Base-by-base conservation (phyloP, 2,888 invertebrate species). In the Mechanitis mazaeus region DNA sequence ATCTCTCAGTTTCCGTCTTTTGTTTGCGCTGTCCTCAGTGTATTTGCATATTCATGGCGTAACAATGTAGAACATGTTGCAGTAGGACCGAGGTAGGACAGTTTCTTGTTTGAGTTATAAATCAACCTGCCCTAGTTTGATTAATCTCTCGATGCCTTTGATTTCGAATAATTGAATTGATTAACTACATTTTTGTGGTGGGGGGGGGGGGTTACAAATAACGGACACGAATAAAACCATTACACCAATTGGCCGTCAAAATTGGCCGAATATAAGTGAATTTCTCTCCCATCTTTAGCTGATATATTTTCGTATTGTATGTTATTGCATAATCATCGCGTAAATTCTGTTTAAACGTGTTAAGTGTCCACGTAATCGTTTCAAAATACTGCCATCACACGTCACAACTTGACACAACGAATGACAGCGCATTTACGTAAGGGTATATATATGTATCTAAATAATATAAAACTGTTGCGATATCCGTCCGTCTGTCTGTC, bases 91-190 rank as follows among this genome's bases (percentile, higher is more conserved):
- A 85, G 85, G 85, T 83, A 86, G 84, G 85, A 86, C 83, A 82
- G 85, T 86, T 87, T 86, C 84, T 85, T 81, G 82, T 84, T 85
- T 78, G 76, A 83, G 79, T 80, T 84, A 81, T 87, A 86, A 89
- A 85, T 87, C 84, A 85, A 83, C 85, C 78, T 80, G 86, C 82
- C 83, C 85, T 76, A 84, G 85, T 83, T 87, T 84, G 84, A 87
- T 85, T 83, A 84, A 77, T 75, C 79, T 83, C 78, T 81, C 74
- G 77, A 79, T 78, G 76, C 75, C 71, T 72, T 80, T 79, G 82
- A 81, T 87, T 87, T 87, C 85, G 78, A 85, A 83, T 78, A 70
- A 69, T 70, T 63, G 70, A 73, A 76, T 87, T 85, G 81, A 82
- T 81, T 84, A 86, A 87, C 20, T 20, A 20, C 20, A 20, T 20